Percentiles rank a stretch among this genome's conserved stretches.
Conservation (phyloP, 2,797 vertebrate species). For the Pseudotriccus pelzelni region DNA sequence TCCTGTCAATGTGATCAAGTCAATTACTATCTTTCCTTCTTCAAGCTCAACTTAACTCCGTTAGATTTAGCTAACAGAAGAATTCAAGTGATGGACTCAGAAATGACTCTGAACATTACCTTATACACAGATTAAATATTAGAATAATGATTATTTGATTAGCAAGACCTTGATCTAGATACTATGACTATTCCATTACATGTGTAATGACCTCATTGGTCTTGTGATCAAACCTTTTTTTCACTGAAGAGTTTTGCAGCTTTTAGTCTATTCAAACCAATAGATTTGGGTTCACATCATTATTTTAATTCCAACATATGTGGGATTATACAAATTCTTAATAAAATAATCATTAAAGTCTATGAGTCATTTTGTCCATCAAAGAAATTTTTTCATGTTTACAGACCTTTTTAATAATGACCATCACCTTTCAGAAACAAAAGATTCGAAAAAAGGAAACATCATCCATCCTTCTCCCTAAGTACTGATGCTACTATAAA, state of each 20-base stretch:
- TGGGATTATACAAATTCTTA: background rate
- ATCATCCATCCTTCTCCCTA: background rate
- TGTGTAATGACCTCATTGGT: background rate
- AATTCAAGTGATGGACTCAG: too few species aligned
- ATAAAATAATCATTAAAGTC: background rate
- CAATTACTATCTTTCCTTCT: background rate
- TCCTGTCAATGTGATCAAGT: background rate
- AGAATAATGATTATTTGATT: background rate
- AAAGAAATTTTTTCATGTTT: background rate
- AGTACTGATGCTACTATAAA: background rate
- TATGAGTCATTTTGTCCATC: background rate
- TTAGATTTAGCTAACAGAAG: background rate
- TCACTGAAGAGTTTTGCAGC: background rate
- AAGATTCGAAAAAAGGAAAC: background rate
- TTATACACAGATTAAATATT: background rate
- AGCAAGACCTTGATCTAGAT: background rate
- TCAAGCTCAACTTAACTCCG: background rate
- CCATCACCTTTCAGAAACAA: background rate
- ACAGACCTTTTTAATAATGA: background rate
- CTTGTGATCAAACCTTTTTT: background rate
- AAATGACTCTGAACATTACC: background rate
- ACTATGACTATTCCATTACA: background rate
- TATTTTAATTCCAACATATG: background rate
- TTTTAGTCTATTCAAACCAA: background rate
- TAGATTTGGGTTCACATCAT: background rate